These are phyloP conservation scores for Phataginus tetradactyla DNA, from an alignment of 2,797 vertebrate species.

Conservation along the genomic window DNA sequence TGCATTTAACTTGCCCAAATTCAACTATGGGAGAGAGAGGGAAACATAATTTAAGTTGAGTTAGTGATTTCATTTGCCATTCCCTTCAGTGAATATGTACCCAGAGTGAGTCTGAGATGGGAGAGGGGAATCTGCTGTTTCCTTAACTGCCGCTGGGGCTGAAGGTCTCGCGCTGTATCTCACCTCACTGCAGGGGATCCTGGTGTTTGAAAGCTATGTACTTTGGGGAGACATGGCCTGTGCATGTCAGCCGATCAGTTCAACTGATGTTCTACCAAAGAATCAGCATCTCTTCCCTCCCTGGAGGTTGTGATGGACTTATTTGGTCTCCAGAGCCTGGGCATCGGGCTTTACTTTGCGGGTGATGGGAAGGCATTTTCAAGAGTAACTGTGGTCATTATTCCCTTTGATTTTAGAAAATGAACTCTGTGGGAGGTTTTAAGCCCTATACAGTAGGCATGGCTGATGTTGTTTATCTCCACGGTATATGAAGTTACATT, in stretches of 20 bases:
- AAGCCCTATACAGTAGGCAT: neutral
- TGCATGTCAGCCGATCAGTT: neutral
- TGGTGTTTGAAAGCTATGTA: neutral
- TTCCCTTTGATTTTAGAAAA: slow-evolving; percentile 2
- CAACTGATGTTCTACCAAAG: neutral
- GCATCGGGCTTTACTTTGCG: neutral
- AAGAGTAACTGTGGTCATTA: neutral
- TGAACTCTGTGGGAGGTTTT: neutral
- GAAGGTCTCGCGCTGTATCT: neutral
- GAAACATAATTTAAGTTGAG: neutral
- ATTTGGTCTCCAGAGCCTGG: neutral
- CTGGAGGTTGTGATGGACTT: neutral
- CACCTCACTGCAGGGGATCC: neutral
- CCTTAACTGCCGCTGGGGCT: neutral
- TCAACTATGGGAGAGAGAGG: neutral
- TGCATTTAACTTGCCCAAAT: neutral
- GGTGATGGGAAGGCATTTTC: neutral
- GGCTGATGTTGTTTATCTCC: neutral
- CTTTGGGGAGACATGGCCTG: neutral
- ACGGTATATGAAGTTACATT: neutral
- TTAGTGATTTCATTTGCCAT: neutral
- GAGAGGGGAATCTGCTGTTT: neutral
- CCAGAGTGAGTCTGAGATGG: neutral
- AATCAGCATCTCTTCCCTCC: neutral
- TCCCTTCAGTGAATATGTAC: neutral